Base-by-base conservation (phyloP, 2,113 vertebrate genomes). In the Elgaria multicarinata region DNA sequence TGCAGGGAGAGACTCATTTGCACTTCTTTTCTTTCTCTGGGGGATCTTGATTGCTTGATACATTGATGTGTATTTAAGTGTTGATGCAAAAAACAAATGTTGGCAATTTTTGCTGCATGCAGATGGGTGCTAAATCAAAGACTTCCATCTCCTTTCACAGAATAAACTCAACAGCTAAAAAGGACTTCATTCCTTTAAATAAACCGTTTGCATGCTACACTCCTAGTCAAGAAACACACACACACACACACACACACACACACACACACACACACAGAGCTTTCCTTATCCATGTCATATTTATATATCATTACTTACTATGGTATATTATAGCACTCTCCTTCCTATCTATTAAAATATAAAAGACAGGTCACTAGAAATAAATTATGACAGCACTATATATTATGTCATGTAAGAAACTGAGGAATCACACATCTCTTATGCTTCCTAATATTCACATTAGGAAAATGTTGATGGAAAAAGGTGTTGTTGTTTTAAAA, bases 151-250 rank as follows among this genome's bases (percentile, higher is more conserved):
- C 90, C 93, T 96, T 94, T 93, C 93, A 80, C 84, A 88, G 89
- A 91, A 87, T 83, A 92, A 96, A 95, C 88, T 83, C 90, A 93
- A 94, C 50, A 89, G 92, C 85, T 86, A 83, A 91, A 82, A 89
- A 95, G 95, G 90, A 96, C 96, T 93, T 89, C 83, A 88, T 87
- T 95, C 90, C 91, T 95, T 94, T 91, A 93, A 89, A 95, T 90
- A 83, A 95, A 90, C 90, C 93, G 72, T 93, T 96, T 93, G 94
- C 93, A 74, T 50, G 66, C 62, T 90, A 64, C 53, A 91, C 9
- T 86, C 69, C 44, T 24, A 44, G 55, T 69, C 78, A 86, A 84
- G 66, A 84, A 62, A 87, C n/a, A 58, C 3, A 50, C 3, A 50
- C 3, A 50, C 46, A 88, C 24, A 26, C 75, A 76, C 2, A 0